phyloP scores from a whole-genome alignment of 2,113 vertebrate genomes.

The Callocephalon fimbriatum region DNA sequence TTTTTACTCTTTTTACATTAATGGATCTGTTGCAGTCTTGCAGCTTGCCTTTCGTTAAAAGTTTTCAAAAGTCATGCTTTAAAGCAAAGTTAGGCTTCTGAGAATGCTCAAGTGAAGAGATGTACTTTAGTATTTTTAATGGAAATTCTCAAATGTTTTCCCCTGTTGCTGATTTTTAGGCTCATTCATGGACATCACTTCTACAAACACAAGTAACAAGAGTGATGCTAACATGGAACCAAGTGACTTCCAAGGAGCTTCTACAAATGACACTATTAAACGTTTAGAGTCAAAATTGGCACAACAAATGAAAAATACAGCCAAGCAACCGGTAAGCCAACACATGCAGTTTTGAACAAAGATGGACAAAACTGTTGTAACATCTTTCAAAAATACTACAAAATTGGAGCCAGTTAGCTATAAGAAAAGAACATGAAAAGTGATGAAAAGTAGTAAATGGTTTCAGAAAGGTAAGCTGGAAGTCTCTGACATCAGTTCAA shows the following conservation, averaged over 20 bases:
- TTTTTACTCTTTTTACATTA: background rate
- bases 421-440: background rate
- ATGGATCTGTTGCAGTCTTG: background rate
- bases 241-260: slow-evolving; percentile 86
- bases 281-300: slow-evolving; percentile 90
- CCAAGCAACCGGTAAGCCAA: slow-evolving; percentile 80
- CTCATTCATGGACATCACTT: slow-evolving; percentile 90
- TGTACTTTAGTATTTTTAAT: background rate
- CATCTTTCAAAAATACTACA: background rate
- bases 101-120: background rate
- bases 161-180: slow-evolving; percentile 74
- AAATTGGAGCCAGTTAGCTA: background rate
- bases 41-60: background rate
- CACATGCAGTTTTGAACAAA: background rate
- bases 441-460: background rate
- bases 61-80: background rate
- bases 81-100: background rate
- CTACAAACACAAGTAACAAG: slow-evolving; percentile 93
- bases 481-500: background rate
- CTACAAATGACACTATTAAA: slow-evolving; percentile 97
- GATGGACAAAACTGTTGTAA: background rate
- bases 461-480: background rate
- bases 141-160: background rate
- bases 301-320: slow-evolving; percentile 85
- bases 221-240: slow-evolving; percentile 91